Evolutionary conservation across 2,113 vertebrate species (phyloP), one percentile per base, ranked within the genome.

Genomic region (Mustelus asterias): DNA sequence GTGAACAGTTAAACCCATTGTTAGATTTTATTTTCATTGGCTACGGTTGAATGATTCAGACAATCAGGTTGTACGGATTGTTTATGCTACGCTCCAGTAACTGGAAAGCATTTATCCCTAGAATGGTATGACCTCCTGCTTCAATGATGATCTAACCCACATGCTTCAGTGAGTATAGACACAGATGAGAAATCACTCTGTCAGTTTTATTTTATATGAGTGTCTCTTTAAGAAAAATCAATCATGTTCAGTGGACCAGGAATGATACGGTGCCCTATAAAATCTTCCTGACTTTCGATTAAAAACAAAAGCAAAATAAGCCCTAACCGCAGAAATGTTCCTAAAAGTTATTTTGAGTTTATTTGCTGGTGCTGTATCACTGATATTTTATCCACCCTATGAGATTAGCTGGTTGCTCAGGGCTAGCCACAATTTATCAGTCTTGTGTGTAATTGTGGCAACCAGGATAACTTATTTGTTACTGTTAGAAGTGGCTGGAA

Each of bases 61-160:
- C 97, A 96, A 94, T 96, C 96, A 85, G 97, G 97, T 97, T 97
- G 96, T 97, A 85, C 8, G 96, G 97, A 97, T 97, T 97, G 97
- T 97, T 97, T 97, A 97, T 97, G 96, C 97, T 96, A 97, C 97
- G 97, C 97, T 97, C 97, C 97, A 96, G 97, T 97, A 96, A 96
- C 95, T 97, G 96, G 37, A 86, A 96, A 97, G 97, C 97, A 98
- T 98, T 97, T 98, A 98, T 97, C 97, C 97, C 97, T 98, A 97
- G 98, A 97, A 98, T 97, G 97, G 97, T 96, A 95, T 96, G 97
- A 97, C 96, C 97, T 98, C 98, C 97, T 96, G 97, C 97, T 97
- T 97, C 96, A 96, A 96, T 97, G 97, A 96, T 96, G 97, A 97
- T 96, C 95, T 90, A 96, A 97, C 96, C 96, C 96, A 97, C 96